These are phyloP conservation scores for Exocentrus adspersus DNA, from an alignment of 2,888 invertebrate species.

Conservation along the genomic window DNA sequence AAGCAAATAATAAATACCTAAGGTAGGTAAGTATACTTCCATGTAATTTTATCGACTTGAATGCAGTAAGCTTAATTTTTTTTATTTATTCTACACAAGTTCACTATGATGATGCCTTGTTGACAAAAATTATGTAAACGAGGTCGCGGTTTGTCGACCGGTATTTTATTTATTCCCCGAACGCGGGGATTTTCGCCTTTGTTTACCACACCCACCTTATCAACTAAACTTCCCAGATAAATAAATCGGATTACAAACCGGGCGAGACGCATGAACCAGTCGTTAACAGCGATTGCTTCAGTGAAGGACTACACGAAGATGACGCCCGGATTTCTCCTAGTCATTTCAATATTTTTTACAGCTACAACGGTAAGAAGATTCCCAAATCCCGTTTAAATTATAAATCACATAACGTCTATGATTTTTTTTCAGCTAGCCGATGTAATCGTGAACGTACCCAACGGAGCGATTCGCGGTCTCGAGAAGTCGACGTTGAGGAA, in stretches of 20 bases:
- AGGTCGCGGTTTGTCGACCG: too few species aligned
- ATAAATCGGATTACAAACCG: neutral
- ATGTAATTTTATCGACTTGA: too few species aligned
- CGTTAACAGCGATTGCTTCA: neutral
- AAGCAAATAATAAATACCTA: too few species aligned
- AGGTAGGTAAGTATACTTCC: too few species aligned
- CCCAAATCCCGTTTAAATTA: too few species aligned
- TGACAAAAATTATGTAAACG: too few species aligned
- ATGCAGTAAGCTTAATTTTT: too few species aligned
- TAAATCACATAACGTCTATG: too few species aligned
- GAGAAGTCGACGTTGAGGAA: neutral
- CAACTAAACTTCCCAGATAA: neutral
- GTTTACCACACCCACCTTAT: neutral
- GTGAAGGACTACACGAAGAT: neutral
- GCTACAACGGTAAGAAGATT: too few species aligned
- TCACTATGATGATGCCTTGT: too few species aligned
- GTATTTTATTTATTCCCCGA: neutral
- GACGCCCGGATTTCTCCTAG: neutral
- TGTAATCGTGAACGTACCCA: neutral
- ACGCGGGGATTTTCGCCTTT: neutral
- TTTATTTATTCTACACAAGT: too few species aligned
- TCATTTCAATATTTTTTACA: neutral
- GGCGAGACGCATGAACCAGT: neutral
- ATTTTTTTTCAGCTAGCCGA: neutral
- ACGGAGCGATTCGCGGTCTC: neutral